Base-by-base conservation (phyloP, 2,888 invertebrate species). In the Drosophila anceps region DNA sequence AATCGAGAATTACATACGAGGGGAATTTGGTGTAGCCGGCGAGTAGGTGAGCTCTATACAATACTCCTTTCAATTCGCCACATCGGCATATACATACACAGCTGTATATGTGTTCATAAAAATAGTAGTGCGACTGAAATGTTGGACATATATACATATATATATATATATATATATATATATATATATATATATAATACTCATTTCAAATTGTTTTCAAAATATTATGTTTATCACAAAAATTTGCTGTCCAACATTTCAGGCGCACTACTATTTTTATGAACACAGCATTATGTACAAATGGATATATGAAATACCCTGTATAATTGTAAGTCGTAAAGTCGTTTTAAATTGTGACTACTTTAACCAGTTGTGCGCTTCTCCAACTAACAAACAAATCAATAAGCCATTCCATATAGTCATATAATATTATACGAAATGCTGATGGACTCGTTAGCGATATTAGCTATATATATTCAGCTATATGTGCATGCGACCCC, bases 1-100 rank as follows among this genome's bases (percentile, higher is more conserved):
- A 82, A 74, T 86, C 78, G 78, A 78, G 72, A 85, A 67, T 27
- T 46, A 9, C 46, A 46, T 5, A 8, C 13, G 43, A 12, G 13
- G 18, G 18, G 41, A 44, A 10, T 12, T 43, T 43, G 43, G 8
- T 39, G n/a, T 39, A n/a, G 43, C 0, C 24, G 48, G n/a, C 4
- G 68, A 69, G 66, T 18, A n/a, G n/a, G 37, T 57, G 29, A 10
- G 24, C 12, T 46, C 27, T 12, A 31, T 13, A 53, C 31, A 10
- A n/a, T 57, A 57, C 73, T 81, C 55, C 78, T 39, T 62, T 44
- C 15, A 60, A 48, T 37, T 44, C 43, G 20, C 33, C 27, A 63
- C 18, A 18, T 18, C 18, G 18, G 9, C 18, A 10, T 10, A 10
- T 15, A 10, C n/a, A n/a, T n/a, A n/a, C n/a, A n/a, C n/a, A n/a